Conservation (phyloP, 2,888 invertebrate genomes). For the Erebia aethiops region DNA sequence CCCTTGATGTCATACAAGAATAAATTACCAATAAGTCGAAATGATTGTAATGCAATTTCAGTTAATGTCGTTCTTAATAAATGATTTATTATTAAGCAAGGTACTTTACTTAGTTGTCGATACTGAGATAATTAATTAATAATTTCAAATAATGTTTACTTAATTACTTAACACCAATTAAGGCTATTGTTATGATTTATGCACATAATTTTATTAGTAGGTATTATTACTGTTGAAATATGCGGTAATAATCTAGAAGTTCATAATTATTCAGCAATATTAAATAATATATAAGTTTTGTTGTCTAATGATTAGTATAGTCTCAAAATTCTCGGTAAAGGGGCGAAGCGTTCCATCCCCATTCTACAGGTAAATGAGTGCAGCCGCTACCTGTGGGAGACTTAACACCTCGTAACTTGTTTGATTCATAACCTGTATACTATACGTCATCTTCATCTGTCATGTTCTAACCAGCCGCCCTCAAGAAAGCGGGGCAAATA, state of each 20-base stretch:
- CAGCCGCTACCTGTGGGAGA: slow-evolving; percentile 70
- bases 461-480: slow-evolving; percentile 46
- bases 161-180: not conserved
- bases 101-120: not conserved
- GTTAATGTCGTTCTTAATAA: not conserved
- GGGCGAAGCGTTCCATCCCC: slow-evolving; percentile 67
- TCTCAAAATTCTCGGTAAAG: slow-evolving; percentile 66
- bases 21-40: not conserved
- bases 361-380: slow-evolving; percentile 68
- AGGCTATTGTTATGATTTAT: not conserved
- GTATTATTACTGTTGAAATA: not conserved
- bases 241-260: not conserved
- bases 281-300: slow-evolving; percentile 40
- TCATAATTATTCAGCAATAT: not conserved
- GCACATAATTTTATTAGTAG: not conserved
- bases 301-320: slow-evolving; percentile 69
- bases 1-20: too few species aligned
- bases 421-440: slow-evolving; percentile 50
- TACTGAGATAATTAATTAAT: not conserved
- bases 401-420: slow-evolving; percentile 51
- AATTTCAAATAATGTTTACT: not conserved
- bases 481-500: slow-evolving; percentile 66
- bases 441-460: slow-evolving; percentile 47
- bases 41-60: not conserved
- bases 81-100: not conserved